A percentile compares a stretch with the other conserved stretches of the same genome.
Conservation (phyloP, 2,888 invertebrate genomes). For the Coecobrya sp. region DNA sequence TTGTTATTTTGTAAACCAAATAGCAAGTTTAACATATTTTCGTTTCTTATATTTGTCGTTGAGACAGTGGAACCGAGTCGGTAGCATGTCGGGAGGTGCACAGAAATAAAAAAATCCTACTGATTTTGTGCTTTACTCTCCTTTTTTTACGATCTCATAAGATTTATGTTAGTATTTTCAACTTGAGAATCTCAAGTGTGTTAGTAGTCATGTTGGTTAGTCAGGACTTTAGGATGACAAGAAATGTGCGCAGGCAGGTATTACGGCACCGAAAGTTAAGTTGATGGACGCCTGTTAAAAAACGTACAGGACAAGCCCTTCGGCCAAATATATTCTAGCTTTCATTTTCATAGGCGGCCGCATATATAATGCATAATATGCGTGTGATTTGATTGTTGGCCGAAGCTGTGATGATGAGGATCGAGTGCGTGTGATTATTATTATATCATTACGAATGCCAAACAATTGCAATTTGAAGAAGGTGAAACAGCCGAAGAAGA, state of each 20-base stretch:
- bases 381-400: slow-evolving; percentile 40
- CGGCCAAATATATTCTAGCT: slow-evolving; percentile 27
- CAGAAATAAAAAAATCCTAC: neutral
- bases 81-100: neutral
- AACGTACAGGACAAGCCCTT: slow-evolving; percentile 21
- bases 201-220: too few species aligned
- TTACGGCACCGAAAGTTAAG: neutral
- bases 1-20: slow-evolving; percentile 15
- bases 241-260: neutral
- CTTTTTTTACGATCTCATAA: neutral
- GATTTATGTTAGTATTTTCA: too few species aligned
- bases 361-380: slow-evolving; percentile 5
- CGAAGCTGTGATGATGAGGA: neutral
- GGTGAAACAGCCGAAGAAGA: slow-evolving; percentile 21
- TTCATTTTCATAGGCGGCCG: slow-evolving; percentile 48
- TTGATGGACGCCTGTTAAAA: neutral
- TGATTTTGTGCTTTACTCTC: neutral
- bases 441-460: slow-evolving; percentile 42
- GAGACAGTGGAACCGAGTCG: neutral
- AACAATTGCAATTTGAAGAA: slow-evolving; percentile 46
- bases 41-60: neutral
- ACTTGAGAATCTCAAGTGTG: too few species aligned
- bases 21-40: slow-evolving; percentile 22
- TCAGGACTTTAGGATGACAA: neutral
- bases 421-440: slow-evolving; percentile 54